Evolutionary conservation across 2,797 vertebrate genomes (phyloP).

Genomic region (Florisuga fusca): DNA sequence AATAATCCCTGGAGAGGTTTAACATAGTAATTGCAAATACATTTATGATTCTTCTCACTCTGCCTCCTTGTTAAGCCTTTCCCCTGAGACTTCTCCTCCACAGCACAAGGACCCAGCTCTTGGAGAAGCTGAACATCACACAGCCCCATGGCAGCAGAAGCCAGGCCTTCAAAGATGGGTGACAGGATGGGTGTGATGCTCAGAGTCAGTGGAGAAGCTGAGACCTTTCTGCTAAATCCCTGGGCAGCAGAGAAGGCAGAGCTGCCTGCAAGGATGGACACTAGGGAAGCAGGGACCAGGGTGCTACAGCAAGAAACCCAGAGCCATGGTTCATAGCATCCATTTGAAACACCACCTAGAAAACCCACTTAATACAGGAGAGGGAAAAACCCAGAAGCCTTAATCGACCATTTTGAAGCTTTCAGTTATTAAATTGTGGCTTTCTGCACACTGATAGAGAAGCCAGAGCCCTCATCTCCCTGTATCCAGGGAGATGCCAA

Average conservation of each 20-base stretch:
- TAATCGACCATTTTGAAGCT: conserved; percentile 41
- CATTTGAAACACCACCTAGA: not conserved
- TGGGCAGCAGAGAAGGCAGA: not conserved
- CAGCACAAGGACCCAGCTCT: not conserved
- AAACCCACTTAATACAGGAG: not conserved
- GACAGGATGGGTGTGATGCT: not conserved
- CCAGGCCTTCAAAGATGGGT: not conserved
- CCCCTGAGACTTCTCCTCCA: not conserved
- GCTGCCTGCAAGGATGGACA: not conserved
- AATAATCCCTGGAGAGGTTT: not conserved
- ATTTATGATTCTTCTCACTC: not conserved
- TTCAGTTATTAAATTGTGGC: conserved; percentile 48
- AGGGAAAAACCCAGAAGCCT: conserved; percentile 1
- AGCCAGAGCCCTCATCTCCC: not conserved
- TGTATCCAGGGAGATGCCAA: not conserved
- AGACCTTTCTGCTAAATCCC: not conserved
- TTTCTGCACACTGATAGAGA: not conserved
- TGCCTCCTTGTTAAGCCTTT: not conserved
- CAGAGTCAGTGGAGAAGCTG: not conserved
- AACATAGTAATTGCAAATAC: not conserved
- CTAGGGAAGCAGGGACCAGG: not conserved
- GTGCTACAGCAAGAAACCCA: not conserved
- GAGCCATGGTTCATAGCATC: fast-evolving
- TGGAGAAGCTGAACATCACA: not conserved
- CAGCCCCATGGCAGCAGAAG: not conserved